Evolutionary conservation across 2,888 invertebrate genomes (phyloP), one percentile per base, ranked within the genome.

Genomic region (Lampropteryx suffumata): DNA sequence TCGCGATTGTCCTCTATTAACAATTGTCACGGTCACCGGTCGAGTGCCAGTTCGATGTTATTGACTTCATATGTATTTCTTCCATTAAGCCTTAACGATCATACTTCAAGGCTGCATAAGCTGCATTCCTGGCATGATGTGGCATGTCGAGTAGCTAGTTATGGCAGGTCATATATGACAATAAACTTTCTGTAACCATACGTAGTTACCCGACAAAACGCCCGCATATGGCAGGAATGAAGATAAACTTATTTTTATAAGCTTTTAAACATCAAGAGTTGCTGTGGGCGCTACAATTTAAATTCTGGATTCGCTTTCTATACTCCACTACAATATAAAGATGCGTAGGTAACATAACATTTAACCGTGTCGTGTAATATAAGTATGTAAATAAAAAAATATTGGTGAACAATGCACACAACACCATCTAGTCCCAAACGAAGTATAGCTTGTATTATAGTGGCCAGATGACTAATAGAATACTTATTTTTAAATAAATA

Each of bases 1-100:
- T 64, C 62, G 65, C 67, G 76, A 82, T 80, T 79, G 78, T 77
- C 76, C 72, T 75, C 72, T 76, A 82, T 80, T 78, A 76, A 71
- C 74, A 82, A 82, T 83, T 81, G 78, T 80, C 73, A 73, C 69
- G 67, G 65, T 69, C 64, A 70, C 59, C 57, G 61, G 61, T 69
- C 67, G 71, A 68, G 27, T 66, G 69, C 65, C 75, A 71, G 64
- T 65, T 61, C 59, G 57, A 65, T 77, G 71, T 80, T 78, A 79
- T 82, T 80, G 79, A 76, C 77, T 76, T 69, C 67, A 33, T 43
- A 49, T 55, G 56, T 68, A 55, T 60, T 54, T 57, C 59, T 67
- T 69, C 71, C 73, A 75, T 71, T 77, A 71, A 72, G 67, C 65
- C 70, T 71, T 69, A 68, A 74, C 71, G 71, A 78, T 73, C 71